These are phyloP conservation scores for Sphaeramia orbicularis DNA, from an alignment of 2,797 vertebrate species.

Conservation along the genomic window DNA sequence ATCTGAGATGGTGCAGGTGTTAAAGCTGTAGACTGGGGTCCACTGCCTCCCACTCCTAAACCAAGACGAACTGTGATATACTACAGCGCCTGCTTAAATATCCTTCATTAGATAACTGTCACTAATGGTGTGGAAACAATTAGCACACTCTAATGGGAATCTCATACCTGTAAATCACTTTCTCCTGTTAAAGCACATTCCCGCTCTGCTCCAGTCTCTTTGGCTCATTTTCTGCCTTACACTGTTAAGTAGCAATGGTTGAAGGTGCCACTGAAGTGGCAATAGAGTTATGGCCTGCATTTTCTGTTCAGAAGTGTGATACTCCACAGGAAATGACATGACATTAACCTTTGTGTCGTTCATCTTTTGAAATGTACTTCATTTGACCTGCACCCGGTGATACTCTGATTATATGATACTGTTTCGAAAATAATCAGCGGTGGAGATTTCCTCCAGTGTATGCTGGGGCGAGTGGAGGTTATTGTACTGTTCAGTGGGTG, in stretches of 20 bases:
- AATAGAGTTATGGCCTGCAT: conserved; percentile 72
- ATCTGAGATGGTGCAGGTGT: conserved; percentile 56
- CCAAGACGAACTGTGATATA: conserved; percentile 79
- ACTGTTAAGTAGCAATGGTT: conserved; percentile 74
- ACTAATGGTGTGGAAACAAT: conserved; percentile 91
- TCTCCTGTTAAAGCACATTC: conserved; percentile 81
- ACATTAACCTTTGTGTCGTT: conserved; percentile 64
- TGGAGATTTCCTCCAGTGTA: conserved; percentile 24
- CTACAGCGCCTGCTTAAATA: conserved; percentile 81
- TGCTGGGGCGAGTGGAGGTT: conserved; percentile 41
- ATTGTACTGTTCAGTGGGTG: conserved; percentile 13
- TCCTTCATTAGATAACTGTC: conserved; percentile 89
- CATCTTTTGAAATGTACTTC: conserved; percentile 55
- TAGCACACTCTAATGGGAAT: conserved; percentile 88
- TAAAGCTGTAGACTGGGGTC: conserved; percentile 63
- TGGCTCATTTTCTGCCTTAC: conserved; percentile 78
- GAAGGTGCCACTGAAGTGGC: conserved; percentile 72
- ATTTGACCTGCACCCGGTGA: conserved; percentile 48
- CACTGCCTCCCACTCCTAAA: conserved; percentile 62
- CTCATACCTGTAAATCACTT: conserved; percentile 90
- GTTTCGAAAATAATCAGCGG: conserved; percentile 42
- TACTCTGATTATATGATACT: conserved; percentile 36
- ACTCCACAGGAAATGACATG: conserved; percentile 54
- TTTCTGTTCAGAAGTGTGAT: conserved; percentile 62
- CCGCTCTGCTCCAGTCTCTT: conserved; percentile 78